A percentile compares a stretch with the other conserved stretches of the same genome.
phyloP scores from a whole-genome alignment of 1,140 invertebrate species.

The Drosophila ananassae region DNA sequence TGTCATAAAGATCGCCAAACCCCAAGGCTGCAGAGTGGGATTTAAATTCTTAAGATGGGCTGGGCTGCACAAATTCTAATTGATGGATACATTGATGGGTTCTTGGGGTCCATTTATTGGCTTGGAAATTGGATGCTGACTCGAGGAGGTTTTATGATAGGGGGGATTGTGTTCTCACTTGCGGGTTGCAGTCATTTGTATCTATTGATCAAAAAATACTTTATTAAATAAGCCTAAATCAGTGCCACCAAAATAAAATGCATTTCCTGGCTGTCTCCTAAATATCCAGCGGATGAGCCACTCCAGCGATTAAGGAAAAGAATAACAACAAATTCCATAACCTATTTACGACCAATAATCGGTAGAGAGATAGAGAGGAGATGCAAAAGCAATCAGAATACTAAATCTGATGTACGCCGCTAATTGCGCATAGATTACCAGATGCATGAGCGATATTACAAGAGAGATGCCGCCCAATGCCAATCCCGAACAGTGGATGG shows the following conservation, averaged over 20 bases:
- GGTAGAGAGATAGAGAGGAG: constrained; percentile 3
- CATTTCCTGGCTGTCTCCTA: constrained; percentile 53
- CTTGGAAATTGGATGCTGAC: constrained; percentile 11
- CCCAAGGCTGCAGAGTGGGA: constrained; percentile 10
- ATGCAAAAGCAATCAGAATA: constrained; percentile 73
- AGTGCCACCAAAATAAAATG: constrained; percentile 40
- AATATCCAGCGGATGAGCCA: constrained; percentile 44
- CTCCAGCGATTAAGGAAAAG: constrained; percentile 8
- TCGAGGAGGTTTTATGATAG: not conserved
- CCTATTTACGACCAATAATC: constrained; percentile 64
- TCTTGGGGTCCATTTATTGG: constrained; percentile 15
- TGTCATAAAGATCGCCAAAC: constrained; percentile 40
- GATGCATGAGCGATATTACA: constrained; percentile 75
- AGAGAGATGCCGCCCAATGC: constrained; percentile 62
- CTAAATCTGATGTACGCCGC: constrained; percentile 78
- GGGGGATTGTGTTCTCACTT: too few relatives aligned
- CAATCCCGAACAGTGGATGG: constrained; percentile 7
- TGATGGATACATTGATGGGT: constrained; percentile 37
- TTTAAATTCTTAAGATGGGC: constrained; percentile 1
- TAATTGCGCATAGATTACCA: constrained; percentile 82
- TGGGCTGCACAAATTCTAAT: constrained; percentile 27
- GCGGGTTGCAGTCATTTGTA: too few relatives aligned
- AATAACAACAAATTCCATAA: constrained; percentile 54
- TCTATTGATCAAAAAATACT: too few relatives aligned
- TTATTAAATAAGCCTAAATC: too few relatives aligned